Evolutionary conservation across 1,140 invertebrate genomes (phyloP).

Genomic region (Bombyx mandarina): DNA sequence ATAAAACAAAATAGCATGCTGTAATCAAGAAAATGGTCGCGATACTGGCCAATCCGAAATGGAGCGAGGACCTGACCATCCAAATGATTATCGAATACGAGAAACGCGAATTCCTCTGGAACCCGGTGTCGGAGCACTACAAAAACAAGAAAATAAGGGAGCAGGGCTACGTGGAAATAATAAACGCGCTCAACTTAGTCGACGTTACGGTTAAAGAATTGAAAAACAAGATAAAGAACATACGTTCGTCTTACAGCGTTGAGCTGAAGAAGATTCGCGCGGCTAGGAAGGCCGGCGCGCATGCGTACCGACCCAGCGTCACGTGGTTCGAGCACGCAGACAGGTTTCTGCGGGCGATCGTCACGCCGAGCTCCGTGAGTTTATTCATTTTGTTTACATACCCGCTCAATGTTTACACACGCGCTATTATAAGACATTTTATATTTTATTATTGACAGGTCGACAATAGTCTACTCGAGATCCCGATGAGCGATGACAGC

Average conservation of each 20-base stretch:
- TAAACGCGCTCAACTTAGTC: conserved; percentile 56
- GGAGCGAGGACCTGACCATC: conserved; percentile 65
- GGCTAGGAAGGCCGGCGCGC: conserved; percentile 61
- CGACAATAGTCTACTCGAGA: conserved; percentile 56
- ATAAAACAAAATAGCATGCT: conserved; percentile 21
- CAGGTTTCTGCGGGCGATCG: conserved; percentile 68
- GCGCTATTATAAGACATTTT: conserved; percentile 18
- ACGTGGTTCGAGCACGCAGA: conserved; percentile 70
- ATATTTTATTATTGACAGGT: conserved; percentile 40
- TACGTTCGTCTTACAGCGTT: conserved; percentile 65
- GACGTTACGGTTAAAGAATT: conserved; percentile 64
- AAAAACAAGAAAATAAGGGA: conserved; percentile 66
- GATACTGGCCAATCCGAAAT: conserved; percentile 63
- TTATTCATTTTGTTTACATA: conserved; percentile 36
- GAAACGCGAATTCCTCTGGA: conserved; percentile 64
- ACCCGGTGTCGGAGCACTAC: conserved; percentile 61
- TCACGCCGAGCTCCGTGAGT: conserved; percentile 67
- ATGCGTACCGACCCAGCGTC: conserved; percentile 67
- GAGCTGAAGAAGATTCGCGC: conserved; percentile 69
- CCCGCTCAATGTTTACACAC: conserved; percentile 29
- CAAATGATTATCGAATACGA: conserved; percentile 67
- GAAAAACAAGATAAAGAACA: conserved; percentile 69
- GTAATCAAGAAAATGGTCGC: conserved; percentile 50
- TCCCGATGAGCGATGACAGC: conserved; percentile 62
- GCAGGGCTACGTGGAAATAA: conserved; percentile 63